A percentile compares a stretch with the other conserved stretches of the same genome.
phyloP scores from a whole-genome alignment of 1,140 invertebrate genomes.

The Whitmania pigra region DNA sequence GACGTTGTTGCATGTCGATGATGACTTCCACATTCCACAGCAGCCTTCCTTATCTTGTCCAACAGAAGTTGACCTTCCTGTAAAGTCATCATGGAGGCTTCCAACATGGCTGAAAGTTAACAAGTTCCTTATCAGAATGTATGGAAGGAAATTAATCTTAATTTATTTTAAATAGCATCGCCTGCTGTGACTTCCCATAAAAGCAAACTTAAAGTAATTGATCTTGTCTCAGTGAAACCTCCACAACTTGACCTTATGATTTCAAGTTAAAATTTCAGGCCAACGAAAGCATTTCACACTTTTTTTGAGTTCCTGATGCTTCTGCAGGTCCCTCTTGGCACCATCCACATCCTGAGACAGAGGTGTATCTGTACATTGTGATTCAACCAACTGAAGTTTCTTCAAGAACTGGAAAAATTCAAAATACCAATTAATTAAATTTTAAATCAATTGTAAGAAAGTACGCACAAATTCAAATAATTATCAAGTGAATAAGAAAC shows the following conservation, averaged over 20 bases:
- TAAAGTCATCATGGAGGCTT: constrained; percentile 60
- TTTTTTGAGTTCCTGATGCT: constrained; percentile 42
- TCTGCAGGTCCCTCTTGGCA: constrained; percentile 47
- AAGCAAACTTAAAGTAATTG: no score
- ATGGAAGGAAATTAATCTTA: no score
- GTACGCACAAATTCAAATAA: no score
- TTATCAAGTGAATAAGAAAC: background rate
- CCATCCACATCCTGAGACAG: constrained; percentile 38
- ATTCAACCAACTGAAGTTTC: constrained; percentile 9
- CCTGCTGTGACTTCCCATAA: background rate
- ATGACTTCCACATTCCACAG: constrained; percentile 31
- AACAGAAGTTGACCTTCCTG: constrained; percentile 63
- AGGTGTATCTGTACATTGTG: constrained; percentile 24
- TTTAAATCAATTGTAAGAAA: background rate
- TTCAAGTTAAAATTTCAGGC: no score
- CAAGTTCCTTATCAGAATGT: background rate
- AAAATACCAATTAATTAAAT: background rate
- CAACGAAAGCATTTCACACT: constrained; percentile 20
- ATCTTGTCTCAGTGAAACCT: no score
- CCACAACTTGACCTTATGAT: no score
- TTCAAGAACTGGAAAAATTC: constrained; percentile 11
- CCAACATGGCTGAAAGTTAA: constrained; percentile 50
- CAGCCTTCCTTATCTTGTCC: constrained; percentile 46
- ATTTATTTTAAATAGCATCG: no score
- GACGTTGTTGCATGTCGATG: constrained; percentile 43